A percentile compares a stretch with the other conserved stretches of the same genome.
Evolutionary conservation across 2,113 vertebrate genomes (phyloP).

Genomic region (Nettapus auritus): DNA sequence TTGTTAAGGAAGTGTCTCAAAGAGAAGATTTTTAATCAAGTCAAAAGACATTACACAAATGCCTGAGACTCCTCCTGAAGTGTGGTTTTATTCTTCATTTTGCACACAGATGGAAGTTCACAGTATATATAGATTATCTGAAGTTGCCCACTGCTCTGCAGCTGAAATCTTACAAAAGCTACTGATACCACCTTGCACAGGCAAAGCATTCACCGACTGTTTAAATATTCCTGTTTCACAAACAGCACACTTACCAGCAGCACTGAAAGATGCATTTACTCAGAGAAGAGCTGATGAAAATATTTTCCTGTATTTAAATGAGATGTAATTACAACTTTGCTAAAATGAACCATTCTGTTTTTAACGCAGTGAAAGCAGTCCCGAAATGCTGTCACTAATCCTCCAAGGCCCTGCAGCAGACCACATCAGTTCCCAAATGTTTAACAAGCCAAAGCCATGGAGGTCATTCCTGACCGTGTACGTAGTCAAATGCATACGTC

Average conservation of each 20-base stretch:
- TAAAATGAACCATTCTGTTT: neutral
- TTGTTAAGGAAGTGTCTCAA: neutral
- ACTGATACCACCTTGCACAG: neutral
- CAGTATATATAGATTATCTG: neutral
- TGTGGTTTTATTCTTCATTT: conserved; percentile 26
- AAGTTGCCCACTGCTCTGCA: neutral
- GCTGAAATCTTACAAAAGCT: neutral
- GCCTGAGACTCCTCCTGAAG: neutral
- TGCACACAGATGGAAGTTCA: neutral
- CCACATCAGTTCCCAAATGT: neutral
- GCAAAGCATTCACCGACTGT: neutral
- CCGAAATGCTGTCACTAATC: neutral
- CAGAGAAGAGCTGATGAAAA: neutral
- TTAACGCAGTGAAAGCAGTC: neutral
- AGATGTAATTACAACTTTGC: neutral
- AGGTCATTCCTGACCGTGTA: neutral
- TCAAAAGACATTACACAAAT: neutral
- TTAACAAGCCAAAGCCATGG: neutral
- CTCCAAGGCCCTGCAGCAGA: neutral
- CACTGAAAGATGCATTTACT: neutral
- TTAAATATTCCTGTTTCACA: neutral
- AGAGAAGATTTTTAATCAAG: neutral
- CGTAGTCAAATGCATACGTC: neutral
- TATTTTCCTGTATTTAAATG: neutral
- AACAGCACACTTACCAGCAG: neutral